Evolutionary conservation across 2,797 vertebrate genomes (phyloP), one percentile per base, ranked within the genome.

Genomic region (Acrossocheilus wenchowensis): DNA sequence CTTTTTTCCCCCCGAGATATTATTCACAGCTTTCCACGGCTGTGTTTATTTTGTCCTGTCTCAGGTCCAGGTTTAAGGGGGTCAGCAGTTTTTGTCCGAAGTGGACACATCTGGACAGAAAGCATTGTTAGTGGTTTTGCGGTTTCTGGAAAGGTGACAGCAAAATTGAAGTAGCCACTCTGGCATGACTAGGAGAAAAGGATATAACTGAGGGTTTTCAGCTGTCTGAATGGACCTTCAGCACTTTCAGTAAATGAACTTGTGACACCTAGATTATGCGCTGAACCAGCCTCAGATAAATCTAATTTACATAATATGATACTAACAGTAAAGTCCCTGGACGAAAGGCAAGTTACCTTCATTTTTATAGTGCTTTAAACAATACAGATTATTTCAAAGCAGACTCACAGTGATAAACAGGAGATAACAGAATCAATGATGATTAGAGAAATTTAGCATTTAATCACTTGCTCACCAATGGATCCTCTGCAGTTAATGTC

Each of bases 21-120:
- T 94, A 91, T 90, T 87, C 92, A 88, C 88, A 86, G 86, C 79
- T 89, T 89, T 89, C 64, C 69, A 85, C n/a, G 94, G 95, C 93
- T 97, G 96, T 96, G 96, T 98, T 97, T 97, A 97, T 96, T 95
- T 95, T 88, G 93, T 92, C 93, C 92, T 95, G 94, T 96, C 97
- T 96, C 95, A 95, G 94, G 96, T 94, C 95, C 95, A 95, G 94
- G 94, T 93, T 93, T 94, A 45, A 64, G 94, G 93, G 93, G 94
- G 96, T 98, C 97, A 97, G 96, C 95, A 95, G 94, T 94, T 95
- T 96, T 94, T 96, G 96, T 87, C 95, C 94, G 94, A 96, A 96
- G 95, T 94, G 88, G 96, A 92, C 96, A 96, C 97, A 97, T 98
- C 97, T 99, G 97, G 96, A 95, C 92, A 92, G 94, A 95, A 94